Conservation (phyloP, 2,113 vertebrate species). For the rat (Rattus norvegicus) region DNA sequence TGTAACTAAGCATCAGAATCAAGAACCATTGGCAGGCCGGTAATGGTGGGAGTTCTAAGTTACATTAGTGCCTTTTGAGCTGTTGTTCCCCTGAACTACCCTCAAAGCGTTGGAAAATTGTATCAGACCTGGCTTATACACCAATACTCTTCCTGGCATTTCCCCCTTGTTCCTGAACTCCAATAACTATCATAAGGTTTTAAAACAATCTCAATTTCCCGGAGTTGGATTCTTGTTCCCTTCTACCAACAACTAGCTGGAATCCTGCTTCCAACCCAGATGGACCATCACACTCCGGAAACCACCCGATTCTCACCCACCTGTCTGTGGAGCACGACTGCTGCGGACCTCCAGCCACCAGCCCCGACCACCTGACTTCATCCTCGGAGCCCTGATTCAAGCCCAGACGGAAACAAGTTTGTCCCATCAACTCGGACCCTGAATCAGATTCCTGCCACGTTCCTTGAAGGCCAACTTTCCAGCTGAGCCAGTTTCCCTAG, state of each 20-base stretch:
- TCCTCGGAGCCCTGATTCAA: background rate
- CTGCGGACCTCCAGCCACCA: background rate
- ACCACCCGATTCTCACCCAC: background rate
- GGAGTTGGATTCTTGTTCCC: background rate
- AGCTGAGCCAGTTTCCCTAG: background rate
- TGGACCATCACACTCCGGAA: background rate
- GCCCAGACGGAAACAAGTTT: background rate
- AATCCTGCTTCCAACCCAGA: slow-evolving; percentile 7
- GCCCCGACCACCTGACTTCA: background rate
- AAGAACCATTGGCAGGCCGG: background rate
- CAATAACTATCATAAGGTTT: background rate
- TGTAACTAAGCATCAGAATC: slow-evolving; percentile 8
- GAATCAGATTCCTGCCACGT: background rate
- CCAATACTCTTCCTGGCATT: background rate
- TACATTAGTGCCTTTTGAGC: background rate
- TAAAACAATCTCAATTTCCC: background rate
- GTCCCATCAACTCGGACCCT: background rate
- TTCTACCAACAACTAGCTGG: background rate
- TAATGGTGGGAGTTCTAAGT: slow-evolving; percentile 4
- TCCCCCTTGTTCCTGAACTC: background rate
- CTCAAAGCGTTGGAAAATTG: background rate
- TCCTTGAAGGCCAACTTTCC: background rate
- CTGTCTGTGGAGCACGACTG: background rate
- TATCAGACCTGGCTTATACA: background rate
- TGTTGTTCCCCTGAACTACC: background rate